Evolutionary conservation across 2,888 invertebrate genomes (phyloP).

Genomic region (Patella pellucida): DNA sequence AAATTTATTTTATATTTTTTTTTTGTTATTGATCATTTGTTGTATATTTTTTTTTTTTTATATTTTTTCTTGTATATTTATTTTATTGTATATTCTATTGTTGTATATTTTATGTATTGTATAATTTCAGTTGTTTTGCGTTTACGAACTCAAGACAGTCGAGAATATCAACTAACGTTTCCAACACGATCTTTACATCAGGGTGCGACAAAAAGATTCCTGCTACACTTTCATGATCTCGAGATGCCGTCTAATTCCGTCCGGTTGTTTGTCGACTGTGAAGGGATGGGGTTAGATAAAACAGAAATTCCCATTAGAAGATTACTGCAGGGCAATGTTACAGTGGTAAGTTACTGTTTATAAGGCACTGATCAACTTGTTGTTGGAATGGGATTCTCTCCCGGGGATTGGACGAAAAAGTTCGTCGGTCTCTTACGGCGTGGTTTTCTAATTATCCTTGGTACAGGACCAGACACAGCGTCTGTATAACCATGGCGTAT

Average conservation of each 20-base stretch:
- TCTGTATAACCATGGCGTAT: too few relatives aligned
- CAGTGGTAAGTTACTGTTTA: constrained; percentile 41
- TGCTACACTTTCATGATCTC: constrained; percentile 53
- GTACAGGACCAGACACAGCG: too few relatives aligned
- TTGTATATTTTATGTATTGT: too few relatives aligned
- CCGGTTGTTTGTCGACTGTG: constrained; percentile 55
- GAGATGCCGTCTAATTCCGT: constrained; percentile 47
- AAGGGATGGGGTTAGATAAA: constrained; percentile 49
- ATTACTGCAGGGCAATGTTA: constrained; percentile 45
- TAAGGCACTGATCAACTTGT: not conserved
- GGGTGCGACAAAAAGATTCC: constrained; percentile 40
- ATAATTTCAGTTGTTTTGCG: constrained; percentile 48
- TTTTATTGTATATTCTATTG: too few relatives aligned
- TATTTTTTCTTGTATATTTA: too few relatives aligned
- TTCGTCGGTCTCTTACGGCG: too few relatives aligned
- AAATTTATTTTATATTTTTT: too few relatives aligned
- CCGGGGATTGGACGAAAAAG: too few relatives aligned
- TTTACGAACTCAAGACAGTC: constrained; percentile 45
- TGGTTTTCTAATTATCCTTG: too few relatives aligned
- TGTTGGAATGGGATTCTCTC: not conserved
- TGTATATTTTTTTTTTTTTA: too few relatives aligned
- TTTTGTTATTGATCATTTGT: too few relatives aligned
- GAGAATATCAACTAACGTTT: constrained; percentile 51
- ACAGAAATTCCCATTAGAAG: constrained; percentile 56
- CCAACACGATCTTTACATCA: constrained; percentile 41